These are phyloP conservation scores for Micromys minutus DNA, from an alignment of 2,113 vertebrate genomes.

Conservation along the genomic window DNA sequence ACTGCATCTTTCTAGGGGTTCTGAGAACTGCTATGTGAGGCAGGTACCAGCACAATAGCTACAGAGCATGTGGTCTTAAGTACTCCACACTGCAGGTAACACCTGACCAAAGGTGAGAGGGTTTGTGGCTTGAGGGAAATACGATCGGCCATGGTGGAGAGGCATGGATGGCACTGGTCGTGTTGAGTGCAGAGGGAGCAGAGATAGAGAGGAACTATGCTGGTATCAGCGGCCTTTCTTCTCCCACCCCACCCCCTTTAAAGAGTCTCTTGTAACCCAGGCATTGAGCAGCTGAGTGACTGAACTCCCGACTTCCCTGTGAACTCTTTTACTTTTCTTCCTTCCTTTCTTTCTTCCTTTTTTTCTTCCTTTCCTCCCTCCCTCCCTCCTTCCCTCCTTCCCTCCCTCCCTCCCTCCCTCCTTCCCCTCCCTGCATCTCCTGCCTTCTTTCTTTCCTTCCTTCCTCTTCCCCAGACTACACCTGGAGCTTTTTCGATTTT, in stretches of 20 bases:
- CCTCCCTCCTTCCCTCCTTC: too few relatives aligned
- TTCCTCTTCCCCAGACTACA: background rate
- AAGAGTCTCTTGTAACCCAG: background rate
- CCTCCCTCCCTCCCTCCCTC: background rate
- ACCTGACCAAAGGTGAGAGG: background rate
- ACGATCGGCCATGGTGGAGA: background rate
- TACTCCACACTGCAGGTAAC: background rate
- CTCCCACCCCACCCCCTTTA: background rate
- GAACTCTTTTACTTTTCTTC: background rate
- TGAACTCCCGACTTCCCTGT: background rate
- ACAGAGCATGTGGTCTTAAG: background rate
- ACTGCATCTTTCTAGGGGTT: background rate
- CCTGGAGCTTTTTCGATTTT: background rate
- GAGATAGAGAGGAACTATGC: background rate
- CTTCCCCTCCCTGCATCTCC: too few relatives aligned
- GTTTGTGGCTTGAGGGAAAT: background rate
- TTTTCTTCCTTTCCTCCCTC: background rate
- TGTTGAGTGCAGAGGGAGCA: background rate
- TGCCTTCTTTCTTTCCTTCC: too few relatives aligned
- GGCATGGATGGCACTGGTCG: background rate
- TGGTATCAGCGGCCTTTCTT: background rate
- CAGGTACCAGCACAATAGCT: too few relatives aligned
- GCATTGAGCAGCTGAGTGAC: background rate
- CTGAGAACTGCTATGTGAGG: background rate
- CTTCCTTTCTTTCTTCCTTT: fast-evolving